Evolutionary conservation across 2,113 vertebrate genomes (phyloP).

Genomic region (Hyla sarda): DNA sequence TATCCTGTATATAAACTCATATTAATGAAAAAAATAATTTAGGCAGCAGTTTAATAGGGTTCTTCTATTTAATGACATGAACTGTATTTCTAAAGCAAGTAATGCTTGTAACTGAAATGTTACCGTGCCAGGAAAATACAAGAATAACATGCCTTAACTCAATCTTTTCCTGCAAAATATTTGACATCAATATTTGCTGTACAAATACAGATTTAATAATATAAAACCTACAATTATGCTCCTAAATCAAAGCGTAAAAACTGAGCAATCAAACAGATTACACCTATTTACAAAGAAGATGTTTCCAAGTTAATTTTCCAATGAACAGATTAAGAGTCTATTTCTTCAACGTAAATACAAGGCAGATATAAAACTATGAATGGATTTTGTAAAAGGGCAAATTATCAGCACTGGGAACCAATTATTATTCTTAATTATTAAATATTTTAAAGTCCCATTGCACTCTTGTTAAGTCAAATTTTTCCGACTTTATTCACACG

Average conservation of each 20-base stretch:
- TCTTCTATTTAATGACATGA: neutral
- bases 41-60: neutral
- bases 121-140: conserved; percentile 34
- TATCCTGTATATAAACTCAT: neutral
- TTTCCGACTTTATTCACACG: no score
- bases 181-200: conserved; percentile 29
- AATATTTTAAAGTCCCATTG: no score
- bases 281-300: conserved; percentile 34
- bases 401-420: neutral
- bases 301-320: conserved; percentile 32
- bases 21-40: neutral
- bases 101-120: neutral
- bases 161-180: conserved; percentile 45
- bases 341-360: conserved; percentile 2
- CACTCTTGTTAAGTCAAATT: no score
- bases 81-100: neutral
- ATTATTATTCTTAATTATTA: no score
- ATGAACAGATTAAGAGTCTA: conserved; percentile 29
- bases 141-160: conserved; percentile 37
- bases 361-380: conserved; percentile 14
- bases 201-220: conserved; percentile 29
- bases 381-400: neutral
- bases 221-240: conserved; percentile 32
- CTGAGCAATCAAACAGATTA: conserved; percentile 25
- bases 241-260: conserved; percentile 39